Evolutionary conservation across 2,888 invertebrate genomes (phyloP), one percentile per base, ranked within the genome.

Genomic region (Rhorus exstirpatorius): DNA sequence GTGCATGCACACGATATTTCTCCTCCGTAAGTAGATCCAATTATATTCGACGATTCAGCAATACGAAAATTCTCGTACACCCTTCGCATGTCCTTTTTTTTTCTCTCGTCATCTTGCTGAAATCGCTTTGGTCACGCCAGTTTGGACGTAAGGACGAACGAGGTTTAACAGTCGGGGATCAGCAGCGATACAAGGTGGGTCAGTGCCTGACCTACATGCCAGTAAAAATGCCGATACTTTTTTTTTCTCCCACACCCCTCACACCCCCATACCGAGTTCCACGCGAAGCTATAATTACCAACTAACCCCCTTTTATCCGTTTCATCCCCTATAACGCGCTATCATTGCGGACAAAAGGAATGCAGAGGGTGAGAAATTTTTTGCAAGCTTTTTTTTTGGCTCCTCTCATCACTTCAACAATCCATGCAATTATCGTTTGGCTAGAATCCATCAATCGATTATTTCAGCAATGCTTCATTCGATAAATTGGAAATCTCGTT

Each of bases 191-290:
- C 85, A 85, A 86, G 83, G 81, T 80, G 81, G 86, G 86, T 85
- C 88, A 86, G 81, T 86, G 83, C 79, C 86, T 88, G 89, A 88
- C 88, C 88, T 85, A 89, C 78, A 88, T 89, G 83, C 81, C 70
- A 78, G 70, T 72, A 61, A 83, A 76, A 84, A 80, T 79, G 80
- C 84, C 75, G 63, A 68, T 51, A 70, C 60, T 74, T 74, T 82
- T 74, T 60, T 77, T 41, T 51, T n/a, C 24, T 72, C 8, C 35
- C 19, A 19, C 44, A 6, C 41, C 35, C 38, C 49, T 51, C 12
- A 38, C 7, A 24, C 19, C 41, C 65, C 63, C 65, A 26, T 61
- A 63, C 8, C 41, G 7, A 21, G 44, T 58, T 46, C 61, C 71
- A n/a, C 17, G 46, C 60, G 26, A 74, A 70, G 55, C 70, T 80